Percentiles rank a stretch among this genome's conserved stretches.
Conservation (phyloP, 2,888 invertebrate species). For the Diabrotica balteata region DNA sequence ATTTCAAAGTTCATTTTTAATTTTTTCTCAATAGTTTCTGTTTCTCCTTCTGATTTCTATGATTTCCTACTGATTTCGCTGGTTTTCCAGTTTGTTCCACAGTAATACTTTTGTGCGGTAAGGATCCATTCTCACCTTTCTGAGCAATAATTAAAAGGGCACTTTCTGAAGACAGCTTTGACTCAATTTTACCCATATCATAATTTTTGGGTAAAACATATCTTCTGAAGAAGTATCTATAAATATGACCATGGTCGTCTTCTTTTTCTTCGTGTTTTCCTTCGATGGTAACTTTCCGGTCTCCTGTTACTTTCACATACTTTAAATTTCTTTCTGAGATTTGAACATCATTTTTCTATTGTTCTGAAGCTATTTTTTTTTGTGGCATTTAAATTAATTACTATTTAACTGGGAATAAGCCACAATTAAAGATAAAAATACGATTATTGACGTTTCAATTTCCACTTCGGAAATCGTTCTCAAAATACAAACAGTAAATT, state of each 20-base stretch:
- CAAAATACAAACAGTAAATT: too few relatives aligned
- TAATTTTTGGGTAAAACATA: conserved; percentile 78
- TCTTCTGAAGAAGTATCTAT: conserved; percentile 77
- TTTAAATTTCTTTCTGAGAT: too few relatives aligned
- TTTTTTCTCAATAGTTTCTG: conserved; percentile 12
- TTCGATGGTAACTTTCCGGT: conserved; percentile 71
- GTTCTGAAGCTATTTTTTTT: too few relatives aligned
- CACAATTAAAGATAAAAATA: too few relatives aligned
- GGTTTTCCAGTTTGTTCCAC: conserved; percentile 32
- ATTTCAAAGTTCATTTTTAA: conserved; percentile 1
- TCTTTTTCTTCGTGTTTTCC: conserved; percentile 80
- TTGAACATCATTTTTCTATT: too few relatives aligned
- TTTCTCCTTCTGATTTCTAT: conserved; percentile 19
- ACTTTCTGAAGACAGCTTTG: conserved; percentile 79
- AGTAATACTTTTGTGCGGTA: conserved; percentile 28
- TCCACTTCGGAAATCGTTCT: too few relatives aligned
- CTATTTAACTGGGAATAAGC: too few relatives aligned
- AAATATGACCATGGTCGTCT: conserved; percentile 78
- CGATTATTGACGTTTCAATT: too few relatives aligned
- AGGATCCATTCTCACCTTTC: conserved; percentile 38
- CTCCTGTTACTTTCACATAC: conserved; percentile 58
- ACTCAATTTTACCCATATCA: conserved; percentile 74
- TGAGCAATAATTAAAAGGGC: conserved; percentile 74
- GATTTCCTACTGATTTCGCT: conserved; percentile 29
- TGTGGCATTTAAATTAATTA: too few relatives aligned